phyloP scores from a whole-genome alignment of 1,140 invertebrate genomes.

The Lamellibrachia luymesi region DNA sequence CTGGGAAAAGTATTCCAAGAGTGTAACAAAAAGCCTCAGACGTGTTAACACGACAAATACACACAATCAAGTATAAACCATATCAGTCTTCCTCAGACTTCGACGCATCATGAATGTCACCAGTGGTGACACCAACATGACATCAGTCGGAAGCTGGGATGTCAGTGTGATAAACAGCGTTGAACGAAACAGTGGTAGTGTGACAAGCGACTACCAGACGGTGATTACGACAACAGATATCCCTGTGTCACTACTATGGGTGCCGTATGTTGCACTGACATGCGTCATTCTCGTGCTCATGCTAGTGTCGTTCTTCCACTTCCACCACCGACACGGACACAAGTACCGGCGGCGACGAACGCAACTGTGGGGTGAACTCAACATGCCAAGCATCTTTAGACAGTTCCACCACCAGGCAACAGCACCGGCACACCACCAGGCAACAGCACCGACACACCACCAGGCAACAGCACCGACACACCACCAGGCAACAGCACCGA shows the following conservation, averaged over 20 bases:
- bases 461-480: neutral
- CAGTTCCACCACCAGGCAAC: neutral
- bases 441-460: neutral
- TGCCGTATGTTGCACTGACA: conserved; percentile 26
- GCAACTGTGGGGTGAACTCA: conserved; percentile 21
- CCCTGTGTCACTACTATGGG: conserved; percentile 21
- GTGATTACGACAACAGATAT: conserved; percentile 10
- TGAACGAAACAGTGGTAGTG: neutral
- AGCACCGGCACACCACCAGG: neutral
- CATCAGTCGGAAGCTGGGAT: neutral
- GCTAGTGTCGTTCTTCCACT: conserved; percentile 25
- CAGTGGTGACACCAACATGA: neutral
- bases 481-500: neutral
- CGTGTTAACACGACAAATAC: neutral
- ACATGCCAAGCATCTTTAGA: conserved; percentile 22
- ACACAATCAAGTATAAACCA: neutral
- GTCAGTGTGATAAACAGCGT: neutral
- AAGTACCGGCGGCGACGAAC: conserved; percentile 27
- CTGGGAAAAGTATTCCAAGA: neutral
- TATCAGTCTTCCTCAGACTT: neutral
- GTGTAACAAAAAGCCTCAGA: neutral
- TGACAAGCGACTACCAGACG: neutral
- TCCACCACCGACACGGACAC: conserved; percentile 27
- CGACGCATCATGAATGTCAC: neutral
- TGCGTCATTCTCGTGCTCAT: conserved; percentile 24